These are phyloP conservation scores for Petaurus breviceps DNA, from an alignment of 2,113 vertebrate species.

Conservation along the genomic window DNA sequence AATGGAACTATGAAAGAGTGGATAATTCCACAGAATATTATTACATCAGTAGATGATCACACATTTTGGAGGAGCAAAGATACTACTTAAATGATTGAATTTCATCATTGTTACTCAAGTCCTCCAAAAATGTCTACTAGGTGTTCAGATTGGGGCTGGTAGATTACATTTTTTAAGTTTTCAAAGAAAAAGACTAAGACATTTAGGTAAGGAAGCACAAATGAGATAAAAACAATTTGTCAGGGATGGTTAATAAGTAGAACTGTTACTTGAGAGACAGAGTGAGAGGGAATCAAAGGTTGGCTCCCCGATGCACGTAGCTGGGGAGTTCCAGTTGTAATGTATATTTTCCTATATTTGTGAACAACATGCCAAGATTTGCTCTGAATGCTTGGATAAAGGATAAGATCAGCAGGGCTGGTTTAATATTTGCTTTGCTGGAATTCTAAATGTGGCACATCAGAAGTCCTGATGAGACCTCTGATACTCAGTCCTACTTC, in stretches of 20 bases:
- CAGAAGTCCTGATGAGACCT: conserved; percentile 32
- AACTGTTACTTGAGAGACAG: conserved; percentile 49
- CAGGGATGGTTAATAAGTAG: background rate
- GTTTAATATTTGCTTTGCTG: conserved; percentile 57
- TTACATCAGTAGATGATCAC: background rate
- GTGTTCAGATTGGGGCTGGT: background rate
- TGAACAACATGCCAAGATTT: conserved; percentile 49
- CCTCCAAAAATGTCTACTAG: conserved; percentile 24
- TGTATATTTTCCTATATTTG: conserved; percentile 50
- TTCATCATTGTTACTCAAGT: background rate
- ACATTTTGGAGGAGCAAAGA: background rate
- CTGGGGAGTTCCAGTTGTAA: conserved; percentile 47
- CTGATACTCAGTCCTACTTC: conserved; percentile 23
- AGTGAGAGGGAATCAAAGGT: background rate
- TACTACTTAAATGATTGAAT: background rate
- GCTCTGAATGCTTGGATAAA: background rate
- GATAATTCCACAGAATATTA: background rate
- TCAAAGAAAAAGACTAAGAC: conserved; percentile 6
- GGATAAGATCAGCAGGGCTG: conserved; percentile 54
- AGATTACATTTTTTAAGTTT: background rate
- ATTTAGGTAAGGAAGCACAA: background rate
- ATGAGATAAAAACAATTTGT: background rate
- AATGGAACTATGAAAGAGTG: background rate
- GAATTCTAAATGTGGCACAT: conserved; percentile 38
- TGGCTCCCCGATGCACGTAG: conserved; percentile 8